Percentiles rank a stretch among this genome's conserved stretches.
Evolutionary conservation across 2,797 vertebrate species (phyloP).

Genomic region (Ambastaia sidthimunki): DNA sequence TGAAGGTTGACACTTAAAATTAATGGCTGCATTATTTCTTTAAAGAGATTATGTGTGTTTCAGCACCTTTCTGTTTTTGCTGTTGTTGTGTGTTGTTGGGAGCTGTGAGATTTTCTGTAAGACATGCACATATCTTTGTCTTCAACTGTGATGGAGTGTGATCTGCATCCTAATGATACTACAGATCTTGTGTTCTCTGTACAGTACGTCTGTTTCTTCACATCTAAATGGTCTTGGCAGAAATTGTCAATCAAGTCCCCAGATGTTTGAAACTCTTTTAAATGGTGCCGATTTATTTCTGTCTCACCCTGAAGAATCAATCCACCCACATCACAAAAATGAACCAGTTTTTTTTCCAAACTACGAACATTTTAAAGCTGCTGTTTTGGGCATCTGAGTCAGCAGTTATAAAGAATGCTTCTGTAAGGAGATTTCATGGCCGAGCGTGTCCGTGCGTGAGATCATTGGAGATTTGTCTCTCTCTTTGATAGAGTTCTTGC

Average conservation of each 20-base stretch:
- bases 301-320: constrained; percentile 31
- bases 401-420: neutral
- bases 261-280: constrained; percentile 13
- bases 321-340: constrained; percentile 14
- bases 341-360: constrained; percentile 4
- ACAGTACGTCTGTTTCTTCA: neutral
- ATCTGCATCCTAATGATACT: constrained; percentile 4
- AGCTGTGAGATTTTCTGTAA: neutral
- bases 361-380: neutral
- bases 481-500: neutral
- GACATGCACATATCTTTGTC: neutral
- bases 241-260: constrained; percentile 8
- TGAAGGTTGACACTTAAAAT: neutral
- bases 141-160: neutral
- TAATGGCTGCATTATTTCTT: neutral
- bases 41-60: neutral
- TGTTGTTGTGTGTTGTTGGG: neutral
- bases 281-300: constrained; percentile 44
- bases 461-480: neutral
- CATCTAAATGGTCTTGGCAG: constrained; percentile 15
- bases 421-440: constrained; percentile 38
- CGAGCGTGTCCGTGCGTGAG: too few relatives aligned
- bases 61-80: neutral
- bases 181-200: neutral
- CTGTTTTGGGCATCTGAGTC: neutral